Evolutionary conservation across 2,797 vertebrate species (phyloP).

Genomic region (Pogoniulus pusillus): DNA sequence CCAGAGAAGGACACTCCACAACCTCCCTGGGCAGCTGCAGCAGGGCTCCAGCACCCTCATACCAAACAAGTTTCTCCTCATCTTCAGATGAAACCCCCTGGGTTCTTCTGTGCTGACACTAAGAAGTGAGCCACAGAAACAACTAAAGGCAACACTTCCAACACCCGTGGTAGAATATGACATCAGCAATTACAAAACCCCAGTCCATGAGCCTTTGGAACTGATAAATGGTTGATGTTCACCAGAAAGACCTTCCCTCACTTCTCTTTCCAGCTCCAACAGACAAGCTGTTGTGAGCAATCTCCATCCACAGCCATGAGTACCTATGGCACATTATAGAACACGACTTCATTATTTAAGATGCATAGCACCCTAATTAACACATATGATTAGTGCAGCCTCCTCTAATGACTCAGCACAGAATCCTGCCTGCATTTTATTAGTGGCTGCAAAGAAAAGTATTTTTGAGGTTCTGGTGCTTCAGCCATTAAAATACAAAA

Average conservation of each 20-base stretch:
- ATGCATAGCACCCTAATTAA: background rate
- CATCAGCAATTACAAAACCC: background rate
- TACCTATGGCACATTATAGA: rapidly evolving
- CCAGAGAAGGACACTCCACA: too few species aligned
- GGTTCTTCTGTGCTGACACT: too few species aligned
- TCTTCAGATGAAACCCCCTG: too few species aligned
- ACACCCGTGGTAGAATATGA: rapidly evolving
- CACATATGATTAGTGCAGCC: rapidly evolving
- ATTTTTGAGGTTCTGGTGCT: too few species aligned
- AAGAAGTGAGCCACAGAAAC: background rate
- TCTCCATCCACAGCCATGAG: background rate
- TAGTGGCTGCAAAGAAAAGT: rapidly evolving
- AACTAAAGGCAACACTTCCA: background rate
- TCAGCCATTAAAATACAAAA: background rate
- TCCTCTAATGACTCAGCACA: background rate
- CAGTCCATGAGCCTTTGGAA: rapidly evolving
- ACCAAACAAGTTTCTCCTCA: too few species aligned
- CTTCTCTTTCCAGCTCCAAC: background rate
- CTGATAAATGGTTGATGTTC: background rate
- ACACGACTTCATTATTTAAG: background rate
- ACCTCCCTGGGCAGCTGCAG: too few species aligned
- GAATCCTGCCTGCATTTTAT: background rate
- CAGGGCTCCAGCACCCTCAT: too few species aligned
- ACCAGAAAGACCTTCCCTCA: rapidly evolving
- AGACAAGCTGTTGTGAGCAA: rapidly evolving